A percentile compares a stretch with the other conserved stretches of the same genome.
Conservation (phyloP, 2,797 vertebrate species). For the Pachyuromys duprasi region DNA sequence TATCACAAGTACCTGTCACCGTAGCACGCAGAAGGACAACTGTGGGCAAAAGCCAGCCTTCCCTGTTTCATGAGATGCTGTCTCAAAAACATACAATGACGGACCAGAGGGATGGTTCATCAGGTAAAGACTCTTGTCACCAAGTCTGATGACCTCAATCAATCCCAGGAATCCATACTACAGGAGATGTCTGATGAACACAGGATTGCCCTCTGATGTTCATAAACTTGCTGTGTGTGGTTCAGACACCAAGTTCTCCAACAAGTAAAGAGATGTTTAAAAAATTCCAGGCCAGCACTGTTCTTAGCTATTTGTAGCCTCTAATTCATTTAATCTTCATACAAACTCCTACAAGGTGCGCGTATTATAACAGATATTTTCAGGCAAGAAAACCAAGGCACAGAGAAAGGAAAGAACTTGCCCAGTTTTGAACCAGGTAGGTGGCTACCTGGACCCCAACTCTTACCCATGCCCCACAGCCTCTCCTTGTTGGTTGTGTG, state of each 20-base stretch:
- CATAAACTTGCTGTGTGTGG: background rate
- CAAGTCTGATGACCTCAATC: background rate
- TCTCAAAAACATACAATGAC: background rate
- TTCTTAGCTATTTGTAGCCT: background rate
- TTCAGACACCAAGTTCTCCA: background rate
- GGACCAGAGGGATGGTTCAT: background rate
- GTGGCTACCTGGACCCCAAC: background rate
- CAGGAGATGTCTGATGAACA: background rate
- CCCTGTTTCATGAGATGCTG: background rate
- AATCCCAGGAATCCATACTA: background rate
- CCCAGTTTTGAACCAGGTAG: background rate
- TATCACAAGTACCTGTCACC: background rate
- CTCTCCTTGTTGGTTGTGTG: background rate
- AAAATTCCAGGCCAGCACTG: background rate
- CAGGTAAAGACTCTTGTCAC: background rate
- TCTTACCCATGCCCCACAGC: background rate
- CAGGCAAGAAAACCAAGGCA: background rate
- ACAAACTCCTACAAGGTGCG: background rate
- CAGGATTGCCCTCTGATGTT: background rate
- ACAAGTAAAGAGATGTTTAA: background rate
- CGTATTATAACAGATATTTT: background rate
- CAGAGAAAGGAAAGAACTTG: background rate
- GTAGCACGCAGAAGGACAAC: background rate
- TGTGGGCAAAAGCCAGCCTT: background rate
- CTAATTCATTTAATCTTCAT: background rate